Evolutionary conservation across 2,113 vertebrate genomes (phyloP), one percentile per base, ranked within the genome.

Genomic region (Dolichallabes microphthalmus): DNA sequence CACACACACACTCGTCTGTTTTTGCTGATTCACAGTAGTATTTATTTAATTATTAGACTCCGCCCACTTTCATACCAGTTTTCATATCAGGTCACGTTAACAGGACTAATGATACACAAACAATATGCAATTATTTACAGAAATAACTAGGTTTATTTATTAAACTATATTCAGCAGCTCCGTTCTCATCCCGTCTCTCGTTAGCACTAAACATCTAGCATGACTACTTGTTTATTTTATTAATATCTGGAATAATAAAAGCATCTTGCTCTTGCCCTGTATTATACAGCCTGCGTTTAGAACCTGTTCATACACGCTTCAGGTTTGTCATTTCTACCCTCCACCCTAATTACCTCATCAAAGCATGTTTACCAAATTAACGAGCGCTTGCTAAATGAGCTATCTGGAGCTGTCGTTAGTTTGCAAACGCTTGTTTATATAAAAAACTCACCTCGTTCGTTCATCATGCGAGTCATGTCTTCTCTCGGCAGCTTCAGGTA

Each of bases 401-500:
- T 71, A 19, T 50, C 9, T 60, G 4, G 2, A n/a, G 58, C 1
- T 10, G 55, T 52, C 9, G 6, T 35, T 64, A 53, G 78, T 27
- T 17, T 30, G 32, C 9, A 2, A 35, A n/a, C 30, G 1, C n/a
- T 27, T 9, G 55, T 17, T 15, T 2, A 61, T 45, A 45, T 73
- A 20, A 27, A 88, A 20, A 27, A 88, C 92, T 45, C 39, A 92
- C 94, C 88, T 74, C 89, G 91, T 64, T 86, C 82, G 83, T 88
- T 80, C 77, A 95, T 87, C 89, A 97, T 92, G 73, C 89, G 89
- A 63, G 8, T 86, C 95, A 96, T 96, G 87, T 89, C 88, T 58
- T 94, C 92, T 78, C 91, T 93, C 0, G 95, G 86, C 83, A 97
- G 86, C 68, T 94, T 95, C 90, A 95, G 89, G 83, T 97, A 96